Evolutionary conservation across 2,888 invertebrate species (phyloP), one percentile per base, ranked within the genome.

Genomic region (Crioceris asparagi): DNA sequence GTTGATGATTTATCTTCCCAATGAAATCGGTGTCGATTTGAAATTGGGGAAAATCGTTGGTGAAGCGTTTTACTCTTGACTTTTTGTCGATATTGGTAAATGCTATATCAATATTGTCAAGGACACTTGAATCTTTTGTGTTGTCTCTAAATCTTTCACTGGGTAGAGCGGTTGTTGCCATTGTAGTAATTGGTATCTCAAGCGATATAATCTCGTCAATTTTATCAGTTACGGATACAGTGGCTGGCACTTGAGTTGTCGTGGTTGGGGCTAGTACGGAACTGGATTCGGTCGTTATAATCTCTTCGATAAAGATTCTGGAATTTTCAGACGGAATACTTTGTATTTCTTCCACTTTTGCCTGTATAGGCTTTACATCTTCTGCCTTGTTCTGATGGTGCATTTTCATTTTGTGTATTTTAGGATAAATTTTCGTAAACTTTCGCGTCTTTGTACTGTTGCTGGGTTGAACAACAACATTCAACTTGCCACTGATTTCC

Each of bases 401-500:
- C 17, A 26, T 42, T 4, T 40, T 35, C 4, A 40, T 44, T 36
- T 44, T 53, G 29, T 48, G 44, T 6, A 48, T 29, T 42, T 54
- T 59, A 2, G 61, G 60, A 33, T 50, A 46, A 14, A 59, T 54
- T 46, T 57, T 56, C 1, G 56, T 46, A 35, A 46, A 57, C 39
- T 55, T 54, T 34, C 57, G 55, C 3, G 51, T 38, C 36, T 48
- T 51, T 3, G 47, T 50, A 15, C 43, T 48, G 17, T 52, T 56
- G 36, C 52, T 48, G 4, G 59, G 58, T 29, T 50, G 51, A 8
- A 48, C 27, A 26, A 59, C 43, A 4, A 56, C 44, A 48, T 60
- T 57, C 2, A 60, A 47, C 38, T 57, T 54, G 34, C 57, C 59
- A 10, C 55, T 50, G 33, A 60, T 55, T 46, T 61, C 57, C 35